Evolutionary conservation across 2,797 vertebrate species (phyloP).

Genomic region (Sebastes nivosus): DNA sequence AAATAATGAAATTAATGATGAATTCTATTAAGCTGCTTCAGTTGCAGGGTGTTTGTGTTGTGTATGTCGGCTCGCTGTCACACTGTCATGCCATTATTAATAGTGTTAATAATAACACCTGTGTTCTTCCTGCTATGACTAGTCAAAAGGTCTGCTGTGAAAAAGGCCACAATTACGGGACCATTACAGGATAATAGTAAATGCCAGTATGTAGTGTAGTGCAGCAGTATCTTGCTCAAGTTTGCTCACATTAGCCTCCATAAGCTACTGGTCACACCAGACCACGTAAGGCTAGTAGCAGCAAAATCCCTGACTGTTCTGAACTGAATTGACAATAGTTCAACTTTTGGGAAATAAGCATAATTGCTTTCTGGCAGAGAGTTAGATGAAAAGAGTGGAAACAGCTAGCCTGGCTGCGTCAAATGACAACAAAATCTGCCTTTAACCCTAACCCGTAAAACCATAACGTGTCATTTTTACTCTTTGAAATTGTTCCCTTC

Average conservation of each 20-base stretch:
- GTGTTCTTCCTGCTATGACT: not conserved
- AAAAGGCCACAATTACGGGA: not conserved
- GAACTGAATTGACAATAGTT: not conserved
- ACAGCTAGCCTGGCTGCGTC: not conserved
- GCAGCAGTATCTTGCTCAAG: not conserved
- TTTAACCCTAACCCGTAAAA: not conserved
- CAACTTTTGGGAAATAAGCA: not conserved
- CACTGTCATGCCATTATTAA: not conserved
- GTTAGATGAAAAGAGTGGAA: not conserved
- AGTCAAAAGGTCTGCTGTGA: not conserved
- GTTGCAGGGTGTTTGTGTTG: too few relatives aligned
- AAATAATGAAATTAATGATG: not conserved
- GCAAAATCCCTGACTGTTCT: not conserved
- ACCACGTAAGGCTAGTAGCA: not conserved
- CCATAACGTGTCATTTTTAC: not conserved
- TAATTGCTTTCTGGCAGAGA: not conserved
- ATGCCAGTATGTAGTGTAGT: not conserved
- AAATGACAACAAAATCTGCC: not conserved
- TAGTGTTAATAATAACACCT: not conserved
- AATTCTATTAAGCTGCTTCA: not conserved
- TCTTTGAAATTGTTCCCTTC: not conserved
- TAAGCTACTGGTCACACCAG: not conserved
- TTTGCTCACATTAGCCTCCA: not conserved
- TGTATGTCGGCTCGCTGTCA: not conserved
- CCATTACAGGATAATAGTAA: not conserved